phyloP scores from a whole-genome alignment of 2,888 invertebrate genomes.

The Harpagoxenus sublaevis region DNA sequence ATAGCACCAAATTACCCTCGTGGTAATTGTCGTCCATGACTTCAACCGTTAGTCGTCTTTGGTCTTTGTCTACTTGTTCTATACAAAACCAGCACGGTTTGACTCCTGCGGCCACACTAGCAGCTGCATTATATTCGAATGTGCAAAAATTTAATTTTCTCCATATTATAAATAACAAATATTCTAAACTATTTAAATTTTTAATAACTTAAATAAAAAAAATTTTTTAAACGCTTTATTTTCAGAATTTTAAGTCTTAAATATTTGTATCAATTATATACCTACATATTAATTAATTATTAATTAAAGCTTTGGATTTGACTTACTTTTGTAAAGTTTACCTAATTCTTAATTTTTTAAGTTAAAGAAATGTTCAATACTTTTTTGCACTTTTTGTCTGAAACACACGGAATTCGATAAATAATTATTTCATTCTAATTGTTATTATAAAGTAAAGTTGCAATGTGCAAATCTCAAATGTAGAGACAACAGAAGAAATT shows the following conservation, averaged over 20 bases:
- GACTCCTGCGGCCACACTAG: background rate
- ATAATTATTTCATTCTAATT: conserved; percentile 30
- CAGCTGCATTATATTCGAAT: background rate
- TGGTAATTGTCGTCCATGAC: conserved; percentile 51
- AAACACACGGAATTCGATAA: background rate
- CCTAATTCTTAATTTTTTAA: background rate
- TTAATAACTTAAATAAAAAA: background rate
- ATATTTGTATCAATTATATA: background rate
- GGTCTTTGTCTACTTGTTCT: conserved; percentile 33
- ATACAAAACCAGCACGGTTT: background rate
- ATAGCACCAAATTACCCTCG: conserved; percentile 50
- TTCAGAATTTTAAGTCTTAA: background rate
- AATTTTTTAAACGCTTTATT: background rate
- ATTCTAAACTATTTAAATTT: background rate
- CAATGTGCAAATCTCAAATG: background rate
- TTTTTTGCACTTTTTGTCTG: background rate
- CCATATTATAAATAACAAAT: background rate
- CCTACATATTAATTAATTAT: background rate
- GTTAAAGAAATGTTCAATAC: background rate
- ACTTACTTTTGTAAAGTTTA: background rate
- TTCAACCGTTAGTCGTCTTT: conserved; percentile 23
- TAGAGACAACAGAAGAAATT: background rate
- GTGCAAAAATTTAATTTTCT: background rate
- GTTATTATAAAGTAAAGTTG: background rate
- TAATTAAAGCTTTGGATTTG: background rate